These are phyloP conservation scores for Drosophila antonietae DNA, from an alignment of 2,888 invertebrate species.

Conservation along the genomic window DNA sequence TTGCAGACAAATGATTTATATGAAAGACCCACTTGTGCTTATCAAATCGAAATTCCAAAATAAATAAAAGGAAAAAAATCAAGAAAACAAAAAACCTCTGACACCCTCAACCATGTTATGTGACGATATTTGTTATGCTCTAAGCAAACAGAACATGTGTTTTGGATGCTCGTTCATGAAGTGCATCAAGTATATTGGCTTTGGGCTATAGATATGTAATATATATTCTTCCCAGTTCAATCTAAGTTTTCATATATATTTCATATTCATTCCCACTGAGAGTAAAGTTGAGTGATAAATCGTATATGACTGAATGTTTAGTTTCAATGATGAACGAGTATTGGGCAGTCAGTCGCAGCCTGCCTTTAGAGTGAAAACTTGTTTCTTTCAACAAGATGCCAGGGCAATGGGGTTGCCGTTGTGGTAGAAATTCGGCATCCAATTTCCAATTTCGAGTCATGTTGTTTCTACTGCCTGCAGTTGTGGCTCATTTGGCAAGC, in stretches of 20 bases:
- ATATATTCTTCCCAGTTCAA: not conserved
- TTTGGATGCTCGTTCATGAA: conserved; percentile 14
- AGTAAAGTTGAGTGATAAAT: not conserved
- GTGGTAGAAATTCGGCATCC: conserved; percentile 2
- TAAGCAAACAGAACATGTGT: conserved; percentile 65
- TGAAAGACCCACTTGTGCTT: conserved; percentile 19
- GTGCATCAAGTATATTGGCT: not conserved
- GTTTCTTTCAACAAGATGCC: conserved; percentile 44
- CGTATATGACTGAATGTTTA: not conserved
- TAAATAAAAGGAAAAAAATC: not conserved
- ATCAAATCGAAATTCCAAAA: conserved; percentile 13
- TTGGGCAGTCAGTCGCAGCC: not conserved
- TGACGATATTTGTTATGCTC: conserved; percentile 19
- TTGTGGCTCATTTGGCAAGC: conserved; percentile 60
- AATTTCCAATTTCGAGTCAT: conserved; percentile 42
- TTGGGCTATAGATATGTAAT: not conserved
- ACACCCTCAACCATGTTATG: conserved; percentile 1
- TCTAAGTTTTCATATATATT: not conserved
- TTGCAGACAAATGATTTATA: conserved; percentile 36
- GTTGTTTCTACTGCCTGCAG: conserved; percentile 30
- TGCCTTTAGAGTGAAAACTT: not conserved
- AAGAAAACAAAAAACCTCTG: not conserved
- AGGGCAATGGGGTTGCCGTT: conserved; percentile 2
- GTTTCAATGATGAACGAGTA: not conserved
- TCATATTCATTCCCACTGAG: not conserved